Conservation (phyloP, 2,113 vertebrate species). For the human (Homo sapiens) region DNA sequence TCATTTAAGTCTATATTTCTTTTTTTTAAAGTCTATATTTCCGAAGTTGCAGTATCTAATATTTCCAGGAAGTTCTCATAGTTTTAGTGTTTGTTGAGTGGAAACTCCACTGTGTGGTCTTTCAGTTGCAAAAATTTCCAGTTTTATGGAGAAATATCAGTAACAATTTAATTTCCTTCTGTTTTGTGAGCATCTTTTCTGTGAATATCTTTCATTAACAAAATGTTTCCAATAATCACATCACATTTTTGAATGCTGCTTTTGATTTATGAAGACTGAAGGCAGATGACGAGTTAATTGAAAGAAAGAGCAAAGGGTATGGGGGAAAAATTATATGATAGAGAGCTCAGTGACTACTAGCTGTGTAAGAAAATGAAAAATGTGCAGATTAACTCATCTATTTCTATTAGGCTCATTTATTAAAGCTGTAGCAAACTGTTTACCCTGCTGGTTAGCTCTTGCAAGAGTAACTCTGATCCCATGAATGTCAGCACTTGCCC, state of each 20-base stretch:
- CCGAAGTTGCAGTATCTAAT: slow-evolving; percentile 38
- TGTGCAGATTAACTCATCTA: slow-evolving; percentile 59
- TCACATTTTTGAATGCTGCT: slow-evolving; percentile 29
- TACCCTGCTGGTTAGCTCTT: slow-evolving; percentile 58
- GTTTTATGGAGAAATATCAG: slow-evolving; percentile 53
- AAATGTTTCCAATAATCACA: slow-evolving; percentile 53
- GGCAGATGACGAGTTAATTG: background rate
- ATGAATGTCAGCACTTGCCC: slow-evolving; percentile 52
- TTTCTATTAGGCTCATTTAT: slow-evolving; percentile 66
- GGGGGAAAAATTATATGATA: slow-evolving; percentile 51
- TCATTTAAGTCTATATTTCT: slow-evolving; percentile 52
- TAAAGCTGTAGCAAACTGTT: slow-evolving; percentile 59
- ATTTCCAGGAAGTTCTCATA: slow-evolving; percentile 57
- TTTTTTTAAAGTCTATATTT: background rate
- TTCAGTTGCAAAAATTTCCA: slow-evolving; percentile 39
- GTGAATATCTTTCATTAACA: slow-evolving; percentile 61
- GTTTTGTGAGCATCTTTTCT: slow-evolving; percentile 29
- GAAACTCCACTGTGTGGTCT: slow-evolving; percentile 41
- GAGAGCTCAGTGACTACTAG: slow-evolving; percentile 52
- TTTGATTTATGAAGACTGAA: slow-evolving; percentile 49
- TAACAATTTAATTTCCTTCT: slow-evolving; percentile 31
- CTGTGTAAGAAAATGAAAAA: slow-evolving; percentile 71
- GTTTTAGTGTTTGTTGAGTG: slow-evolving; percentile 52
- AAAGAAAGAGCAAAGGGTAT: slow-evolving; percentile 46
- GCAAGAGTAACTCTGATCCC: slow-evolving; percentile 59